Evolutionary conservation across 2,888 invertebrate genomes (phyloP).

Genomic region (Cerastoderma edule): DNA sequence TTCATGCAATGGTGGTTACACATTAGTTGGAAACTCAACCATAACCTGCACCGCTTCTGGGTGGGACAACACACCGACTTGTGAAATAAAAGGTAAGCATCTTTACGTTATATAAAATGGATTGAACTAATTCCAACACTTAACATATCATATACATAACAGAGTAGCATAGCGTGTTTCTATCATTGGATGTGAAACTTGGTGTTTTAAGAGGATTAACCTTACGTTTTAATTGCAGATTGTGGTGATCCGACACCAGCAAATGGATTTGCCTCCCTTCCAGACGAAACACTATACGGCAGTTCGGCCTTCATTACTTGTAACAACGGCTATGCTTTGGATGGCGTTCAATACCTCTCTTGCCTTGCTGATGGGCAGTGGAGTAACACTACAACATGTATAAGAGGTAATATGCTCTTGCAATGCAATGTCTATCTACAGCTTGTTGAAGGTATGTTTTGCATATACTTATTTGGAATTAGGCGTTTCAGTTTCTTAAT

Average conservation of each 20-base stretch:
- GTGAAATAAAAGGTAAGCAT: conserved; percentile 17
- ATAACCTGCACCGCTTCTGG: conserved; percentile 30
- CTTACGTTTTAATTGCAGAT: conserved; percentile 14
- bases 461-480: no score
- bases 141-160: no score
- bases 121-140: no score
- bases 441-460: not conserved
- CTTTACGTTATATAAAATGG: no score
- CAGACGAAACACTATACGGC: conserved; percentile 12
- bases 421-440: not conserved
- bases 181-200: no score
- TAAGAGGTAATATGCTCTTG: conserved; percentile 14
- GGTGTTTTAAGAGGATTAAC: no score
- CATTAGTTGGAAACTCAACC: conserved; percentile 9
- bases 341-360: not conserved
- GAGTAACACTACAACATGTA: conserved; percentile 23
- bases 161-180: no score
- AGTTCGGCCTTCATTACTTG: conserved; percentile 10
- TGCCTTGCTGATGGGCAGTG: conserved; percentile 7
- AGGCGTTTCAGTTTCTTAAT: no score
- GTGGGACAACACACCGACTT: conserved; percentile 23
- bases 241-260: conserved; percentile 20
- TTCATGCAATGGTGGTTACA: conserved; percentile 37
- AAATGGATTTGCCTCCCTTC: not conserved
- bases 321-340: conserved; percentile 8